phyloP scores from a whole-genome alignment of 2,888 invertebrate species.

The Congeria kusceri region DNA sequence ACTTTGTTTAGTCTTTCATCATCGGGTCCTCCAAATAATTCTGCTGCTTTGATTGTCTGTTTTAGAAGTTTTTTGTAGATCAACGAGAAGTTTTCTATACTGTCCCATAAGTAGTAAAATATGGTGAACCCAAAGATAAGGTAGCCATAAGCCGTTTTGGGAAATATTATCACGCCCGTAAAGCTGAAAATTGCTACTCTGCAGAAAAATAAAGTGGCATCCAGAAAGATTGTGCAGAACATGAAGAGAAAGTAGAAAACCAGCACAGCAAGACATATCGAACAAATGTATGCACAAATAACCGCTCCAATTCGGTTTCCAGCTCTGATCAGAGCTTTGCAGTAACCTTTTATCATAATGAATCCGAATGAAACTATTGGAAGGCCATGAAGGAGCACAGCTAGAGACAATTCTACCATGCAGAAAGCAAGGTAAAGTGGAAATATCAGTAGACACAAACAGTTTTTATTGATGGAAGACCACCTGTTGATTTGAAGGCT shows the following conservation, averaged over 20 bases:
- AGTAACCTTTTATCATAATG: constrained; percentile 36
- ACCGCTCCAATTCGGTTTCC: not conserved
- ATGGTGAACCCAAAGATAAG: constrained; percentile 58
- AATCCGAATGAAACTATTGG: constrained; percentile 48
- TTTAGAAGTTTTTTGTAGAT: constrained; percentile 46
- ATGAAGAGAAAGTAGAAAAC: constrained; percentile 46
- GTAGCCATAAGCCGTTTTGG: constrained; percentile 59
- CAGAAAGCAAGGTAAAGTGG: constrained; percentile 47
- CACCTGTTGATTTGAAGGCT: constrained; percentile 41
- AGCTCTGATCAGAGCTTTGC: not conserved
- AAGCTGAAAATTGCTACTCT: constrained; percentile 56
- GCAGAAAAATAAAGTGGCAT: constrained; percentile 51
- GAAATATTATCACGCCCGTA: constrained; percentile 61
- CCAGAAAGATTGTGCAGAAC: constrained; percentile 62
- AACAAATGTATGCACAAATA: constrained; percentile 1
- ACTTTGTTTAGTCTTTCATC: constrained; percentile 6
- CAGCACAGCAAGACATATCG: constrained; percentile 15
- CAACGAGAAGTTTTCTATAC: constrained; percentile 27
- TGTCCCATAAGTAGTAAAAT: constrained; percentile 56
- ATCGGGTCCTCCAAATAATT: constrained; percentile 16
- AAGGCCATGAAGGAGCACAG: constrained; percentile 44
- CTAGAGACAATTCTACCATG: constrained; percentile 38
- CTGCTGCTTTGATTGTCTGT: constrained; percentile 15
- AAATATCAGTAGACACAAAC: not conserved
- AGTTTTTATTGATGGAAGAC: not conserved